Percentiles rank a stretch among this genome's conserved stretches.
Evolutionary conservation across 37 sponge, comb jelly and placozoan genomes (phyloP).

Genomic region (Tethya wilhelma): DNA sequence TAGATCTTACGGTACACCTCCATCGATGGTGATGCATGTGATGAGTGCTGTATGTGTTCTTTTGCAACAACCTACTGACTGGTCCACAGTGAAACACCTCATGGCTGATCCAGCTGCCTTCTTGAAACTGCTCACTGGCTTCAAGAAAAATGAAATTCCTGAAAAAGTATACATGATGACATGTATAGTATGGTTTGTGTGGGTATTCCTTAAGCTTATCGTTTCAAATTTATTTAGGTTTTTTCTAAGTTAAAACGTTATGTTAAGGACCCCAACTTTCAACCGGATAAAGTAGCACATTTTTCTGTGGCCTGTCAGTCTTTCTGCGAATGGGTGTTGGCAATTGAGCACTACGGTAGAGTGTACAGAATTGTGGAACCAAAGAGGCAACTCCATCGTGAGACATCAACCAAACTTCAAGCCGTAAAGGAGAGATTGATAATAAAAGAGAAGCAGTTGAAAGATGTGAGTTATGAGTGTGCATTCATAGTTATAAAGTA

Average conservation of each 20-base stretch:
- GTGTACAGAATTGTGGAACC: conserved; percentile 48
- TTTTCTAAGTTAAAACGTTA: conserved; percentile 65
- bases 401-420: conserved; percentile 5
- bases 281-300: conserved; percentile 58
- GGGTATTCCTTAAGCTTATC: background rate
- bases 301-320: conserved; percentile 82
- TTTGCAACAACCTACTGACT: conserved; percentile 71
- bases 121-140: conserved; percentile 47
- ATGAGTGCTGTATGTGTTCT: conserved; percentile 83
- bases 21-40: conserved; percentile 79
- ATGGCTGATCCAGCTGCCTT: conserved; percentile 49
- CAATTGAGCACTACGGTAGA: conserved; percentile 69
- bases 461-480: conserved; percentile 10
- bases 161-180: conserved; percentile 39
- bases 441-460: conserved; percentile 32
- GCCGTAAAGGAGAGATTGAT: background rate
- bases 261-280: conserved; percentile 54
- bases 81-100: conserved; percentile 68
- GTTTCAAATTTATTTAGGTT: conserved; percentile 31
- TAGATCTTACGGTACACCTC: conserved; percentile 71
- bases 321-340: conserved; percentile 83
- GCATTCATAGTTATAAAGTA: no score
- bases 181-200: background rate
- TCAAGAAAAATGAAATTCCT: conserved; percentile 59
- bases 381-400: conserved; percentile 10